Percentiles rank a stretch among this genome's conserved stretches.
phyloP scores from a whole-genome alignment of 30 jellyfish, hydroid and myxozoan species.

The Calvadosia cruxmelitensis region DNA sequence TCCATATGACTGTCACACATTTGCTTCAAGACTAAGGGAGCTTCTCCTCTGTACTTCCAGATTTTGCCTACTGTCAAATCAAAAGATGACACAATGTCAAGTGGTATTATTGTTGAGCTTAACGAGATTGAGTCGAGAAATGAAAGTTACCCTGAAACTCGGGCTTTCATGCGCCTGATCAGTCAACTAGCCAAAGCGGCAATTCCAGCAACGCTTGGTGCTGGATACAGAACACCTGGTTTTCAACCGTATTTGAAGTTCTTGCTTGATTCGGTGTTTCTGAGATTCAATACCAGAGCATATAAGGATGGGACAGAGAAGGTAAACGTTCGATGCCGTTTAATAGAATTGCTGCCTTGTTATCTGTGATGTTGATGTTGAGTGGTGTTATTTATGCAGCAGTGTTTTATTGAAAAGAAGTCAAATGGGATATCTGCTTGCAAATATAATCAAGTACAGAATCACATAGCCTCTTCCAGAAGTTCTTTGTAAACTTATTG shows the following conservation, averaged over 20 bases:
- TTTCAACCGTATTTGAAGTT: conserved; percentile 72
- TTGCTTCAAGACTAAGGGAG: not conserved
- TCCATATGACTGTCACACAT: no score
- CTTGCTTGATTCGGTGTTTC: conserved; percentile 50
- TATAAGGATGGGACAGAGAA: conserved; percentile 55
- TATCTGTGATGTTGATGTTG: no score
- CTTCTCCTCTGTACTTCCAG: conserved; percentile 1
- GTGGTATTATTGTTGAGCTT: conserved; percentile 69
- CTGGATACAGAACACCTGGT: conserved; percentile 91
- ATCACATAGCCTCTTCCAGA: no score
- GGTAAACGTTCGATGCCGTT: conserved; percentile 38
- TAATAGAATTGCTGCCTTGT: no score
- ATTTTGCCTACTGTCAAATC: conserved; percentile 22
- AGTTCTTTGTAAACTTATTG: no score
- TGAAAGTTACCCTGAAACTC: conserved; percentile 76
- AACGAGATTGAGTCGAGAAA: conserved; percentile 78
- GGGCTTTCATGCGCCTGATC: conserved; percentile 54
- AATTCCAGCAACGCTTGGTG: conserved; percentile 83
- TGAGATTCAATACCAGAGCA: conserved; percentile 76
- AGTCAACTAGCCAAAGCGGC: conserved; percentile 43
- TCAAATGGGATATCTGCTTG: no score
- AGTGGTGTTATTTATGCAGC: no score
- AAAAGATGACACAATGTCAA: conserved; percentile 11
- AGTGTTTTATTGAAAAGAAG: no score
- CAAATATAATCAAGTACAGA: no score